A percentile compares a stretch with the other conserved stretches of the same genome.
phyloP scores from a whole-genome alignment of 2,888 invertebrate species.

The Lepidochitona cinerea region DNA sequence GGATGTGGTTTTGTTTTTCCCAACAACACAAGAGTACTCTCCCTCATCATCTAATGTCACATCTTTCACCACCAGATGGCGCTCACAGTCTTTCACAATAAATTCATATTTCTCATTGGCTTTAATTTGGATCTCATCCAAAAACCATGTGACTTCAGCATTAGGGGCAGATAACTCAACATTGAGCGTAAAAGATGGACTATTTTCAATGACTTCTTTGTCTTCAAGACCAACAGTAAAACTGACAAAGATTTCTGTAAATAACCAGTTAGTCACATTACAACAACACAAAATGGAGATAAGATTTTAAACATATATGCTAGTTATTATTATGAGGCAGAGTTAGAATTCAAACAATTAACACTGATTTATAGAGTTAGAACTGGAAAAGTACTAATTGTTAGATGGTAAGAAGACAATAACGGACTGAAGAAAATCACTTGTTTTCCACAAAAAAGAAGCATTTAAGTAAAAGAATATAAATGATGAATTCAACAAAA shows the following conservation, averaged over 20 bases:
- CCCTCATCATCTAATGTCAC: conserved; percentile 66
- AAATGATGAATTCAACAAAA: too few relatives aligned
- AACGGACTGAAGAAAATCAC: too few relatives aligned
- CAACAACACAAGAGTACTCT: conserved; percentile 61
- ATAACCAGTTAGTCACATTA: too few relatives aligned
- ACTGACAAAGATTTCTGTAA: conserved; percentile 13
- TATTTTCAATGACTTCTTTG: not conserved
- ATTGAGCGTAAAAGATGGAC: not conserved
- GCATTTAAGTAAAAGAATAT: too few relatives aligned
- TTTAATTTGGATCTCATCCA: conserved; percentile 51
- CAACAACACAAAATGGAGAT: too few relatives aligned
- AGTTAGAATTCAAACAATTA: too few relatives aligned
- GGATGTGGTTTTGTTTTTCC: conserved; percentile 33
- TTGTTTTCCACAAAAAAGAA: too few relatives aligned
- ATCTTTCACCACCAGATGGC: conserved; percentile 59
- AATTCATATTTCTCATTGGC: conserved; percentile 48
- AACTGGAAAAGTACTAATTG: too few relatives aligned
- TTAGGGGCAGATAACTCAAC: conserved; percentile 58
- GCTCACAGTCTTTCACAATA: conserved; percentile 51
- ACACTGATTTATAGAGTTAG: too few relatives aligned
- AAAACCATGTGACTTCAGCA: conserved; percentile 67
- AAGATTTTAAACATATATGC: too few relatives aligned
- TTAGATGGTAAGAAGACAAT: too few relatives aligned
- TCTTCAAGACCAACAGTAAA: conserved; percentile 37
- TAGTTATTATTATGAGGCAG: too few relatives aligned